A percentile compares a stretch with the other conserved stretches of the same genome.
phyloP scores from a whole-genome alignment of 2,113 vertebrate species.

The Verasper variegatus region DNA sequence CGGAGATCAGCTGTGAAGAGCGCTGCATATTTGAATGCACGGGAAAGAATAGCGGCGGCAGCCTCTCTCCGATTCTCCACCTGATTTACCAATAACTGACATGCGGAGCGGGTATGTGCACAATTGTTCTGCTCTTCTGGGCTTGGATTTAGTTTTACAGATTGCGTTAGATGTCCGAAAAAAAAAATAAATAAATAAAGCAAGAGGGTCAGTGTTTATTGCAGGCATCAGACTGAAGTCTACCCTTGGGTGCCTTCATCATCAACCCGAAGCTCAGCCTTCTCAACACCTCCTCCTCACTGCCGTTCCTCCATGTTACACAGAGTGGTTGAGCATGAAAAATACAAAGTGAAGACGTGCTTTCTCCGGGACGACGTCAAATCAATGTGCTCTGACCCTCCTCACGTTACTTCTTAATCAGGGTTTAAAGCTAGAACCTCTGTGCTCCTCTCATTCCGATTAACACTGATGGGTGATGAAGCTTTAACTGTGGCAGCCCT shows the following conservation, averaged over 20 bases:
- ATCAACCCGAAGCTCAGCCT: background rate
- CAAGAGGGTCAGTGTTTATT: slow-evolving; percentile 53
- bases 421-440: slow-evolving; percentile 21
- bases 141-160: slow-evolving; percentile 50
- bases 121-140: slow-evolving; percentile 58
- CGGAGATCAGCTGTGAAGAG: slow-evolving; percentile 28
- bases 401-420: slow-evolving; percentile 28
- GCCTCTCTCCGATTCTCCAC: slow-evolving; percentile 58
- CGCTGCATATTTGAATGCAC: slow-evolving; percentile 34
- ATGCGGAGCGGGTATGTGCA: slow-evolving; percentile 48
- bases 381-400: slow-evolving; percentile 1
- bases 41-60: slow-evolving; percentile 42
- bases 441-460: background rate
- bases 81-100: slow-evolving; percentile 67
- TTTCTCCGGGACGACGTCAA: background rate
- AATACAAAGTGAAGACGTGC: background rate
- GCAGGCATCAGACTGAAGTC: slow-evolving; percentile 30
- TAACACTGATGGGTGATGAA: slow-evolving; percentile 20
- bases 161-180: slow-evolving; percentile 57
- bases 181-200: slow-evolving; percentile 35
- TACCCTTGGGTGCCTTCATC: background rate
- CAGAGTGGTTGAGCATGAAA: background rate
- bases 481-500: slow-evolving; percentile 15
- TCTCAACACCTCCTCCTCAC: background rate
- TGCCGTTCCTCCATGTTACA: background rate